phyloP scores from a whole-genome alignment of 2,797 vertebrate species.

The Ptychadena robeensis region DNA sequence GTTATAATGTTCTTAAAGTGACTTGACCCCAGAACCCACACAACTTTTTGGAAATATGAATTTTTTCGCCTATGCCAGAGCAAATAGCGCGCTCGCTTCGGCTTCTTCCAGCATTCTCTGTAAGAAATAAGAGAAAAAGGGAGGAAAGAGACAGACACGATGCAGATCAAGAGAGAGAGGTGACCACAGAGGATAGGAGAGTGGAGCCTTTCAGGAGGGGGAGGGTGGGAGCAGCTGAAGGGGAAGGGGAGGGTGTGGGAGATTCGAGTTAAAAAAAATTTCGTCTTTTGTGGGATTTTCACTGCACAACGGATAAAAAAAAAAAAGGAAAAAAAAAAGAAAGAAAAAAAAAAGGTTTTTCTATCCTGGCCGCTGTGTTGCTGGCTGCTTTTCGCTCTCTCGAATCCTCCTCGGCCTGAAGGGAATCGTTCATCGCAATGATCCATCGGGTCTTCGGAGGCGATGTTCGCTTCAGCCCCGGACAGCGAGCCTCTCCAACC shows the following conservation, averaged over 20 bases:
- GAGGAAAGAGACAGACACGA: slow-evolving; percentile 44
- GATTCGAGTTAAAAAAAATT: slow-evolving; percentile 22
- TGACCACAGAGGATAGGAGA: slow-evolving; percentile 49
- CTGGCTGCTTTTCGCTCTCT: slow-evolving; percentile 14
- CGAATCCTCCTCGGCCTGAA: slow-evolving; percentile 19
- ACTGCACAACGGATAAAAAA: slow-evolving; percentile 59
- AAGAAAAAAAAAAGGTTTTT: slow-evolving; percentile 32
- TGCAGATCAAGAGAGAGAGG: slow-evolving; percentile 52
- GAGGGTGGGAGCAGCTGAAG: slow-evolving; percentile 33
- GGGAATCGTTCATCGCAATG: slow-evolving; percentile 35
- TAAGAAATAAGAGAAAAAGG: not conserved
- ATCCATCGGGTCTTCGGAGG: slow-evolving; percentile 17
- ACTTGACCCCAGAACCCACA: slow-evolving; percentile 24
- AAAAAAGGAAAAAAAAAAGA: slow-evolving; percentile 32
- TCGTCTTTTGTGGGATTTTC: slow-evolving; percentile 60
- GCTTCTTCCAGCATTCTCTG: slow-evolving; percentile 6
- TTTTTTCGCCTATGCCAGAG: not conserved
- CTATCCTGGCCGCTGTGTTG: slow-evolving; percentile 31
- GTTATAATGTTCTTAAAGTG: slow-evolving; percentile 60
- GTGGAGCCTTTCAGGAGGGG: slow-evolving; percentile 40
- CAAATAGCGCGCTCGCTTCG: slow-evolving; percentile 32
- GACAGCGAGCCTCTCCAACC: slow-evolving; percentile 20
- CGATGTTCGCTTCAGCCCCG: slow-evolving; percentile 35
- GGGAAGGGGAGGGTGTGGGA: slow-evolving; percentile 30
- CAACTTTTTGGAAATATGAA: not conserved